Percentiles rank a stretch among this genome's conserved stretches.
Evolutionary conservation across 2,113 vertebrate species (phyloP).

Genomic region (Prionailurus bengalensis): DNA sequence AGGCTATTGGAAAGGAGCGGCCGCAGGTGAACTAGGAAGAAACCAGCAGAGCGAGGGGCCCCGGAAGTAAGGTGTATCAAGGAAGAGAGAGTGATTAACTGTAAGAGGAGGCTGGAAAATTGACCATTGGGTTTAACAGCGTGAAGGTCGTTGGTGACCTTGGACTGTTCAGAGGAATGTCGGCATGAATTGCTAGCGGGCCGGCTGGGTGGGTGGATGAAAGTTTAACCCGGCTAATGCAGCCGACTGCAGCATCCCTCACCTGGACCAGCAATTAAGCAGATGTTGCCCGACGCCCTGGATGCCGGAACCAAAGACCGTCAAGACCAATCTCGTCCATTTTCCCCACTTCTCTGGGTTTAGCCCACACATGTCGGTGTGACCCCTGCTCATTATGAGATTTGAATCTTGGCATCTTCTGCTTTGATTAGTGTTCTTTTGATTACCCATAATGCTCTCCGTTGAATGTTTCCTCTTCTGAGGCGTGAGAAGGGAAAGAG

Average conservation of each 20-base stretch:
- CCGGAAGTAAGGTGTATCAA: neutral
- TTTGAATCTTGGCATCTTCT: neutral
- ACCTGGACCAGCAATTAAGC: slow-evolving; percentile 14
- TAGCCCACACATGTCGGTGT: neutral
- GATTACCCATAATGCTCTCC: neutral
- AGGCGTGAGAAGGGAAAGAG: neutral
- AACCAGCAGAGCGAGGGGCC: neutral
- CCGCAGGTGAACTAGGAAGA: neutral
- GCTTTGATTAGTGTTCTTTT: neutral
- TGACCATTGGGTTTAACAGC: neutral
- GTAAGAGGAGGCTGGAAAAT: neutral
- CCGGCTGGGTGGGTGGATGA: neutral
- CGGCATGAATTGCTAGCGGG: neutral
- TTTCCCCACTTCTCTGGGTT: neutral
- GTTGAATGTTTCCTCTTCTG: neutral
- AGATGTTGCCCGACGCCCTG: neutral
- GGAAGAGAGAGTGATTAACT: neutral
- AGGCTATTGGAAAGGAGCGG: neutral
- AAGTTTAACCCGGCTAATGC: neutral
- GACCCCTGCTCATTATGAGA: neutral
- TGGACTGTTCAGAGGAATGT: neutral
- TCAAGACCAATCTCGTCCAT: neutral
- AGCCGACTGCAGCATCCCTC: neutral
- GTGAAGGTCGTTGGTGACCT: slow-evolving; percentile 35
- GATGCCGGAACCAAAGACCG: neutral